Percentiles rank a stretch among this genome's conserved stretches.
Evolutionary conservation across 2,797 vertebrate genomes (phyloP).

Genomic region (Enteromius radiatus): DNA sequence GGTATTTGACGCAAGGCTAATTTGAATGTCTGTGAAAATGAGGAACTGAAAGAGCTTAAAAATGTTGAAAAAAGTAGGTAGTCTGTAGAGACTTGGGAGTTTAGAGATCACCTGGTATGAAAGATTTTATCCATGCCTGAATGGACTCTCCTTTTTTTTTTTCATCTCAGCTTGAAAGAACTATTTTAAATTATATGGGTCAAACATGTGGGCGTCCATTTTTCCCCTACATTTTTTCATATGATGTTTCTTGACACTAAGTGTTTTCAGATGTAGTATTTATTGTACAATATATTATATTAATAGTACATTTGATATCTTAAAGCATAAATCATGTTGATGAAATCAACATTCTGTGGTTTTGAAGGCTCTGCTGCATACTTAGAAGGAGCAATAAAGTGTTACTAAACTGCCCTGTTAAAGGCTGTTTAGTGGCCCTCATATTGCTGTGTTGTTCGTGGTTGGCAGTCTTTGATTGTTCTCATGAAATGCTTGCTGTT

Average conservation of each 20-base stretch:
- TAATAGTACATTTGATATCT: not conserved
- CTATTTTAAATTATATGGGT: not conserved
- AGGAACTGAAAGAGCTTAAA: constrained; percentile 17
- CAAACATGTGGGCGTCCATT: not conserved
- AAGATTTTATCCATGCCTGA: constrained; percentile 31
- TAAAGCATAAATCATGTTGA: not conserved
- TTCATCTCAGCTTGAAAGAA: not conserved
- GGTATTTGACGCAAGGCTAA: constrained; percentile 40
- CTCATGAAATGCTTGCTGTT: constrained; percentile 47
- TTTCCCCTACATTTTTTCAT: not conserved
- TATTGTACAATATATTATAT: not conserved
- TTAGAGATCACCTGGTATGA: constrained; percentile 10
- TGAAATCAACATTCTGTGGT: not conserved
- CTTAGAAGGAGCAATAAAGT: constrained; percentile 9
- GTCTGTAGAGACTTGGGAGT: constrained; percentile 2
- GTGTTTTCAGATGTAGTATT: not conserved
- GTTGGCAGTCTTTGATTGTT: constrained; percentile 42
- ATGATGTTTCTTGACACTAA: not conserved
- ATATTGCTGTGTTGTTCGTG: constrained; percentile 21
- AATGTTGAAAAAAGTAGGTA: constrained; percentile 10
- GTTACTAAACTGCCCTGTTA: constrained; percentile 39
- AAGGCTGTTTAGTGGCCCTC: constrained; percentile 32
- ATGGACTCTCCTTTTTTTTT: not conserved
- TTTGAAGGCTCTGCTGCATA: constrained; percentile 21
- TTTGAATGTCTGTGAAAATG: constrained; percentile 38